These are phyloP conservation scores for Leptinotarsa texana DNA, from an alignment of 1,140 invertebrate genomes.

Conservation along the genomic window DNA sequence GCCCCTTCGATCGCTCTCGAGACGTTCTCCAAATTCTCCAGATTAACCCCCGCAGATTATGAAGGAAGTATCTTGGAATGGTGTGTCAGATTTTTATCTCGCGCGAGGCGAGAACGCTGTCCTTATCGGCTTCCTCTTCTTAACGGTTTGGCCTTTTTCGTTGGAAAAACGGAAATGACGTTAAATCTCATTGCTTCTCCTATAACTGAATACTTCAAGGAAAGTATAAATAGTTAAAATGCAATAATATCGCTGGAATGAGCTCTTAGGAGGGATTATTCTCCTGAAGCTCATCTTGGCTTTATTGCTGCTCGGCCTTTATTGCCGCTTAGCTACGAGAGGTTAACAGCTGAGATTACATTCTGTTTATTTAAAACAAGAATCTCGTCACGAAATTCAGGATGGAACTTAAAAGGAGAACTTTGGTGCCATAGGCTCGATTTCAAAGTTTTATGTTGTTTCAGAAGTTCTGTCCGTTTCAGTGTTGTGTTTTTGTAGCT, in stretches of 20 bases:
- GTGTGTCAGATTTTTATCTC: constrained; percentile 31
- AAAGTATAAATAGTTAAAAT: constrained; percentile 14
- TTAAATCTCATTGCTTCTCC: constrained; percentile 13
- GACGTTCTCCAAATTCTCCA: constrained; percentile 27
- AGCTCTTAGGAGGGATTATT: background rate
- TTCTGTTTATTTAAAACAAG: background rate
- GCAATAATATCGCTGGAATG: constrained; percentile 8
- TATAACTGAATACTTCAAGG: constrained; percentile 9
- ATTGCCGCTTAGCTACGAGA: constrained; percentile 2
- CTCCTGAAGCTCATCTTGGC: background rate
- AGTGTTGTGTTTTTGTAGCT: too few species aligned
- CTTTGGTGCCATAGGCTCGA: too few species aligned
- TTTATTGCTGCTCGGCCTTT: background rate
- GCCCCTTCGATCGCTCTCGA: constrained; percentile 16
- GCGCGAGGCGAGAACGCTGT: background rate
- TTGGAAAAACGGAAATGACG: constrained; percentile 8
- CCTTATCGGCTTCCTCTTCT: constrained; percentile 7
- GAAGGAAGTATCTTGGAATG: constrained; percentile 20
- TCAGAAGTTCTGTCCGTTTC: too few species aligned
- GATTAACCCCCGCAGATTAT: constrained; percentile 32
- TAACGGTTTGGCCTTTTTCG: background rate
- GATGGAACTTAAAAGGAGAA: background rate
- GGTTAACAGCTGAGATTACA: constrained; percentile 5
- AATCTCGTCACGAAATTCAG: background rate
- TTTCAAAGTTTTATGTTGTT: too few species aligned